These are phyloP conservation scores for Rhodinocichla rosea DNA, from an alignment of 2,113 vertebrate genomes.

Conservation along the genomic window DNA sequence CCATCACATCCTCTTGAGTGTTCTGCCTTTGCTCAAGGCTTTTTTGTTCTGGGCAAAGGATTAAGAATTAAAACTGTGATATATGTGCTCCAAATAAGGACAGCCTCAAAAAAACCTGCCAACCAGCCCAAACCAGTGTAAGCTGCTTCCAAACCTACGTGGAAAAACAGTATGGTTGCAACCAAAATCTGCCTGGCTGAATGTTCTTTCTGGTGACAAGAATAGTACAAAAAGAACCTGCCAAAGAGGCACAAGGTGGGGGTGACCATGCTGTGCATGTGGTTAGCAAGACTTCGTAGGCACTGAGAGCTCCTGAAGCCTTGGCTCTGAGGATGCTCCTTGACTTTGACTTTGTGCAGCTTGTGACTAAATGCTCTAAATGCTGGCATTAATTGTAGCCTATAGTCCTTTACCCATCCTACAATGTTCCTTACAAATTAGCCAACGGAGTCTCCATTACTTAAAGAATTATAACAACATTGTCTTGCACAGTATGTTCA, in stretches of 20 bases:
- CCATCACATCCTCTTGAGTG: neutral
- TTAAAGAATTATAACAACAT: neutral
- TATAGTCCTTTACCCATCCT: neutral
- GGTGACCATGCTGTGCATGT: too few relatives aligned
- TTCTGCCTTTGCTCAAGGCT: neutral
- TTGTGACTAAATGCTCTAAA: too few relatives aligned
- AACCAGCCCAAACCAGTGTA: neutral
- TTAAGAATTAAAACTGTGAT: neutral
- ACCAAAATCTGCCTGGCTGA: neutral
- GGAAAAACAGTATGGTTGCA: neutral
- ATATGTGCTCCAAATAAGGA: neutral
- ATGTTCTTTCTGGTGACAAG: neutral
- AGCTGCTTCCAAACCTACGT: neutral
- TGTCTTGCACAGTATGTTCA: rapidly evolving
- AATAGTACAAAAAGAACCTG: neutral
- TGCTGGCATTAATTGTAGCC: neutral
- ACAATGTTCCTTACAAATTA: neutral
- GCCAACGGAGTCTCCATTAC: neutral
- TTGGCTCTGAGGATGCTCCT: neutral
- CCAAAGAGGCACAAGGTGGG: neutral
- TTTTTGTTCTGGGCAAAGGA: neutral
- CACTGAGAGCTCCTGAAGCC: neutral
- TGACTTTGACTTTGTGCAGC: neutral
- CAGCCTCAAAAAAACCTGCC: neutral
- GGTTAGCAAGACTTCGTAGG: neutral